Percentiles rank a stretch among this genome's conserved stretches.
phyloP scores from a whole-genome alignment of 2,113 vertebrate species.

The Ictidomys tridecemlineatus region DNA sequence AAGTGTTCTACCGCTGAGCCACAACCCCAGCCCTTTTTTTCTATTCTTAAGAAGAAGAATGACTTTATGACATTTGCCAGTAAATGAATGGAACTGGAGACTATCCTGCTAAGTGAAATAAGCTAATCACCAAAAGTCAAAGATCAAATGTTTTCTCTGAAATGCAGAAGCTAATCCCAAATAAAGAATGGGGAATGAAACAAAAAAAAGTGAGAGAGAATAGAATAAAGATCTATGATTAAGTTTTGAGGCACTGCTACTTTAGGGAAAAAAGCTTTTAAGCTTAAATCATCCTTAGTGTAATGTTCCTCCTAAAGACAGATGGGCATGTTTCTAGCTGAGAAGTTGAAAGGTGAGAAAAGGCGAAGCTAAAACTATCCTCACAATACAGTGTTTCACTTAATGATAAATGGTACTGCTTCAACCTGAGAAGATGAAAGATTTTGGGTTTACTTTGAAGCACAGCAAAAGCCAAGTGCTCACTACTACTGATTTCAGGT shows the following conservation, averaged over 20 bases:
- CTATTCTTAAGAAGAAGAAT: too few species aligned
- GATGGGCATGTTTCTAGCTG: slow-evolving; percentile 34
- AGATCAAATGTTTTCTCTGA: too few species aligned
- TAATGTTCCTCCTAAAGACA: slow-evolving; percentile 50
- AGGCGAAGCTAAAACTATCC: slow-evolving; percentile 44
- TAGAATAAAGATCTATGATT: neutral
- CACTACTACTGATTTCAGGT: neutral
- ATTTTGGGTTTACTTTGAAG: slow-evolving; percentile 61
- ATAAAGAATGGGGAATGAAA: too few species aligned
- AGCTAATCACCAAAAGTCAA: too few species aligned
- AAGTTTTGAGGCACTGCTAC: neutral
- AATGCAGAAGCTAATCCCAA: too few species aligned
- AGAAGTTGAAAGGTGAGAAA: slow-evolving; percentile 49
- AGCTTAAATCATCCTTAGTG: slow-evolving; percentile 3
- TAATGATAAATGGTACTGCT: slow-evolving; percentile 58
- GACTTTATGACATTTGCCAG: too few species aligned
- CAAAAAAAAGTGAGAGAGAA: too few species aligned
- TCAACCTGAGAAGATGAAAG: slow-evolving; percentile 59
- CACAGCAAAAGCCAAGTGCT: neutral
- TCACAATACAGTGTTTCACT: slow-evolving; percentile 45
- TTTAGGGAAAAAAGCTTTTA: slow-evolving; percentile 39
- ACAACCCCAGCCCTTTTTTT: too few species aligned
- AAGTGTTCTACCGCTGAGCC: too few species aligned
- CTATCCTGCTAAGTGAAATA: too few species aligned
- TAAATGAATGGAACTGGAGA: too few species aligned